phyloP scores from a whole-genome alignment of 2,113 vertebrate genomes.

The Aphyosemion australe region DNA sequence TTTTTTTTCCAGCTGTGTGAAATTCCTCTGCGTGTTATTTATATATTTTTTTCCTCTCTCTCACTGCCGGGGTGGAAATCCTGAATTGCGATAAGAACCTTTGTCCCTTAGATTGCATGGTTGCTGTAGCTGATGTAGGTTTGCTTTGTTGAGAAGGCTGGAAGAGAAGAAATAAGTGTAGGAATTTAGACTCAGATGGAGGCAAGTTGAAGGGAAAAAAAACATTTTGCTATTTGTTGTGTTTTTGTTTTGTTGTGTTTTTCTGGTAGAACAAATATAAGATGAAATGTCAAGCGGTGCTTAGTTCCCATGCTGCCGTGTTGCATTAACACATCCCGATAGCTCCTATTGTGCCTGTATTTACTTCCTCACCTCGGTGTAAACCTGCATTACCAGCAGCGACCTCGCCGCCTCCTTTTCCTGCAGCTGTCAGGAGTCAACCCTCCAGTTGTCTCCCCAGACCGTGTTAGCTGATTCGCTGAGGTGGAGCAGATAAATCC shows the following conservation, averaged over 20 bases:
- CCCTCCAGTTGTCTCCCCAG: conserved; percentile 49
- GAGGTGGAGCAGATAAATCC: conserved; percentile 72
- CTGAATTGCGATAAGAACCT: conserved; percentile 40
- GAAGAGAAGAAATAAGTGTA: conserved; percentile 58
- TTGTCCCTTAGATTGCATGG: conserved; percentile 89
- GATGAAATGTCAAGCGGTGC: conserved; percentile 12
- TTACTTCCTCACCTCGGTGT: not conserved
- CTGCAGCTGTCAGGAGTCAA: conserved; percentile 47
- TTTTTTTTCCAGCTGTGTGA: conserved; percentile 23
- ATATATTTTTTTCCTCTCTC: conserved; percentile 3
- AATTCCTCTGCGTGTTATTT: conserved; percentile 40
- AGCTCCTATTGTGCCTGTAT: not conserved
- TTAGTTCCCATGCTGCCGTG: not conserved
- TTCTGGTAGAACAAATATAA: not conserved
- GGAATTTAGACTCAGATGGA: conserved; percentile 37
- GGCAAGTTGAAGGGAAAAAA: conserved; percentile 7
- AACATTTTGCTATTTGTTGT: not conserved
- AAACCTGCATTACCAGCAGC: conserved; percentile 18
- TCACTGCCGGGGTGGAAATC: conserved; percentile 36
- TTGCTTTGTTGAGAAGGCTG: conserved; percentile 93
- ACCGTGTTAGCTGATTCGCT: conserved; percentile 55
- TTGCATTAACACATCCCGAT: not conserved
- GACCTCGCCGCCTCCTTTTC: conserved; percentile 1
- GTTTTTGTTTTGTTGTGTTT: conserved; percentile 1
- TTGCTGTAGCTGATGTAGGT: conserved; percentile 99